Evolutionary conservation across 1,140 invertebrate species (phyloP), one percentile per base, ranked within the genome.

Genomic region (Xylocopa sonorina): DNA sequence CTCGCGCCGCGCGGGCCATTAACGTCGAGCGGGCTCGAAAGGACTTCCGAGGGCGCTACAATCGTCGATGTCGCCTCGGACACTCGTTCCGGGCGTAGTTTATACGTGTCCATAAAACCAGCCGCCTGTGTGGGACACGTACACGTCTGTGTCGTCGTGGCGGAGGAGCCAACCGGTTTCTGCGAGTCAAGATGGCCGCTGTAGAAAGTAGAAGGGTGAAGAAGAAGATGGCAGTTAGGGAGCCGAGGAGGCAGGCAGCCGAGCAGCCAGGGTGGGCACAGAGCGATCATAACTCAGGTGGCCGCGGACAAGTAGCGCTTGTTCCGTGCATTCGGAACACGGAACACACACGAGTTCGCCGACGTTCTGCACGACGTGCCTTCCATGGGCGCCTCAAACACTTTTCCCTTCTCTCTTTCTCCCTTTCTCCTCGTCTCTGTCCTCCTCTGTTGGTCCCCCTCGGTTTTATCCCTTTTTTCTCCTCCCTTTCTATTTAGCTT

Each of bases 221-320:
- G 76, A 85, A 85, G 84, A 86, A 86, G 78, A 87, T 73, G 76
- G 78, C 81, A 79, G 80, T 86, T 78, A 80, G 80, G 60, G 67
- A 72, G 79, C 72, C 74, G 62, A 68, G 66, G 71, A 80, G 78
- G 83, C 58, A 78, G 62, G 71, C 50, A 83, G 64, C 55, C 82
- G 53, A 66, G 78, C 84, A 83, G 78, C 38, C 88, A 87, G 89
- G 89, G 89, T 90, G 89, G 89, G 88, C 89, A 89, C 75, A 82
- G 78, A 88, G 78, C 87, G 87, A 90, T 91, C 89, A 90, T 92
- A 92, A 91, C 88, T 92, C 90, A 90, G 88, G 87, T 89, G 87
- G 85, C 83, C 83, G 88, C 84, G 85, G 88, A 91, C 88, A 90
- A 88, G 88, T 88, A 89, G 85, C 87, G 88, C 89, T 91, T 90